Percentiles rank a stretch among this genome's conserved stretches.
phyloP scores from a whole-genome alignment of 2,888 invertebrate species.

The Globia sparganii region DNA sequence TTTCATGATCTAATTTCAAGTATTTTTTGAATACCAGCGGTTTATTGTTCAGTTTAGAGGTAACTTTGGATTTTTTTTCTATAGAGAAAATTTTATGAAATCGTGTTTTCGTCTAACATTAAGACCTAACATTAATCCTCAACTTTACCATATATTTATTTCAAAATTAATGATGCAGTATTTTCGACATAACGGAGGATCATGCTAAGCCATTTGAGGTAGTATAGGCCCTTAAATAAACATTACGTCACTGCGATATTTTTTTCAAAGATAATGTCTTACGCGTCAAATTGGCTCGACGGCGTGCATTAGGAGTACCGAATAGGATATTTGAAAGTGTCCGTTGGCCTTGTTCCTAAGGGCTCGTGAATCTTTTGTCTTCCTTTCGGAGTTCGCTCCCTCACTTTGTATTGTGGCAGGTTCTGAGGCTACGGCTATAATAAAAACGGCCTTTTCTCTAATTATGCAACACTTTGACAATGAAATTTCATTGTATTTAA shows the following conservation, averaged over 20 bases:
- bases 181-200: no score
- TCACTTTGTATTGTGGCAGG: constrained; percentile 65
- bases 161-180: no score
- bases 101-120: no score
- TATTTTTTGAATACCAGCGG: no score
- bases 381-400: constrained; percentile 65
- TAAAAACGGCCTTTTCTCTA: constrained; percentile 64
- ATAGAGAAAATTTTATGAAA: no score
- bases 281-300: constrained; percentile 56
- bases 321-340: constrained; percentile 68
- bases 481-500: constrained; percentile 46
- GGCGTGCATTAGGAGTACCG: constrained; percentile 56
- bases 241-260: constrained; percentile 33
- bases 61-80: no score
- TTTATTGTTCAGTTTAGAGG: no score
- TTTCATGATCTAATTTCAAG: no score
- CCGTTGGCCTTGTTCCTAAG: constrained; percentile 67
- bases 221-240: no score
- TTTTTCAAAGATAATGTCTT: constrained; percentile 43
- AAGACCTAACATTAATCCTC: no score
- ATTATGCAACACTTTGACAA: constrained; percentile 56
- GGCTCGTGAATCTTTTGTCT: constrained; percentile 74
- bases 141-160: no score
- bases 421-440: constrained; percentile 56
- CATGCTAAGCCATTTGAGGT: no score